Percentiles rank a stretch among this genome's conserved stretches.
phyloP scores from a whole-genome alignment of 2,113 vertebrate genomes.

The Holacanthus passer region DNA sequence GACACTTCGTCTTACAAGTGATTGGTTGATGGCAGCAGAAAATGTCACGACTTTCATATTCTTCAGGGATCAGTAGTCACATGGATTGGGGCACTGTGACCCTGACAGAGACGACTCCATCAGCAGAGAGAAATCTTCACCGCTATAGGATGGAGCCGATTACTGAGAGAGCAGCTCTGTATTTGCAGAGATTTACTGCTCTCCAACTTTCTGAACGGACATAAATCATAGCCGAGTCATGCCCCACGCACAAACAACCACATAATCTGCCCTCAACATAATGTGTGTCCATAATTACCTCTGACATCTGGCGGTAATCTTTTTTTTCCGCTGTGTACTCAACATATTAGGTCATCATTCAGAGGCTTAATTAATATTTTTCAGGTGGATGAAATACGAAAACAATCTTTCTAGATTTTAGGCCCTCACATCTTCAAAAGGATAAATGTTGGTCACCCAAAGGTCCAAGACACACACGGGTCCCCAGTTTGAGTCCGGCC shows the following conservation, averaged over 20 bases:
- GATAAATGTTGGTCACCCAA: not conserved
- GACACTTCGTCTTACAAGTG: conserved; percentile 61
- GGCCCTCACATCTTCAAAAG: conserved; percentile 20
- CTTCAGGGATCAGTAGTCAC: conserved; percentile 70
- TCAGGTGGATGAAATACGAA: not conserved
- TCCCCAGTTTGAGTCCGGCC: not conserved
- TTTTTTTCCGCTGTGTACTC: not conserved
- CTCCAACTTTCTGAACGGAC: conserved; percentile 14
- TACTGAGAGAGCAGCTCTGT: conserved; percentile 35
- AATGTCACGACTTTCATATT: conserved; percentile 75
- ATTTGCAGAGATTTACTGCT: conserved; percentile 27
- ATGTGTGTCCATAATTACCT: conserved; percentile 1
- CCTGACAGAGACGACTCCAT: conserved; percentile 62
- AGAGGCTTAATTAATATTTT: not conserved
- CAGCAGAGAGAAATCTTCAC: conserved; percentile 54
- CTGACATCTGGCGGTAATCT: not conserved
- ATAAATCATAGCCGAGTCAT: conserved; percentile 43
- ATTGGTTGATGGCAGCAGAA: conserved; percentile 75
- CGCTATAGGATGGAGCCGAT: conserved; percentile 37
- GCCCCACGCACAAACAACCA: conserved; percentile 15
- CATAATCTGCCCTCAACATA: conserved; percentile 3
- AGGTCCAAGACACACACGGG: not conserved
- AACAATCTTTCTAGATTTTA: not conserved
- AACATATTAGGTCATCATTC: not conserved
- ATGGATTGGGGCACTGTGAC: conserved; percentile 59